Conservation (phyloP, 1,140 invertebrate genomes). For the Lasioglossum baleicum region DNA sequence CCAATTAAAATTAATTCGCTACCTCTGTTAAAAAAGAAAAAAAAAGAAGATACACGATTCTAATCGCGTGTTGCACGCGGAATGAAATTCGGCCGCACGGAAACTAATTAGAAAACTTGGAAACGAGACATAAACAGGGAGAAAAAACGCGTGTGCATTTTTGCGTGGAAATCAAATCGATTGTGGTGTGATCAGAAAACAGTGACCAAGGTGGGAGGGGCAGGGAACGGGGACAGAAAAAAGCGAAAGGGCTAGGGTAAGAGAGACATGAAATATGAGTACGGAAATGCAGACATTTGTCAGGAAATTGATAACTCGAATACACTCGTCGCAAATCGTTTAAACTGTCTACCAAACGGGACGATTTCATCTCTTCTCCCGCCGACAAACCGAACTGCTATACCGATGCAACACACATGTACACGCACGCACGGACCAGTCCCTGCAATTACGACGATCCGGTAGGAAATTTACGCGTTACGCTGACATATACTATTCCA, state of each 20-base stretch:
- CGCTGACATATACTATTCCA: slow-evolving; percentile 1
- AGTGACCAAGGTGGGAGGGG: too few relatives aligned
- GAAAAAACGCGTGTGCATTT: too few relatives aligned
- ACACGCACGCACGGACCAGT: not conserved
- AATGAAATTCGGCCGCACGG: too few relatives aligned
- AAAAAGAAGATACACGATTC: too few relatives aligned
- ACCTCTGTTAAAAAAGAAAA: too few relatives aligned
- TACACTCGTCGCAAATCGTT: slow-evolving; percentile 76
- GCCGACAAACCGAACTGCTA: slow-evolving; percentile 38
- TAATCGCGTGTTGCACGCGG: too few relatives aligned
- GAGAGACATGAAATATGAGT: slow-evolving; percentile 28
- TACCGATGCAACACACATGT: too few relatives aligned
- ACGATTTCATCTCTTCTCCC: slow-evolving; percentile 56
- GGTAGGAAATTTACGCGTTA: slow-evolving; percentile 22
- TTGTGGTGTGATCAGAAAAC: slow-evolving; percentile 17
- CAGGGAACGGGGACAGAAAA: too few relatives aligned
- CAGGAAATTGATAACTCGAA: slow-evolving; percentile 80
- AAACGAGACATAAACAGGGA: too few relatives aligned
- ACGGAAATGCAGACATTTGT: slow-evolving; percentile 78
- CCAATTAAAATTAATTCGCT: too few relatives aligned
- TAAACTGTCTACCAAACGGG: slow-evolving; percentile 66
- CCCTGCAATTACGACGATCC: not conserved
- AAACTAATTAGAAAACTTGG: too few relatives aligned
- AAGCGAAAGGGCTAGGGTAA: slow-evolving; percentile 11
- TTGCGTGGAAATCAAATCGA: slow-evolving; percentile 23